A percentile compares a stretch with the other conserved stretches of the same genome.
Conservation (phyloP, 2,113 vertebrate species). For the Mustelus asterias region DNA sequence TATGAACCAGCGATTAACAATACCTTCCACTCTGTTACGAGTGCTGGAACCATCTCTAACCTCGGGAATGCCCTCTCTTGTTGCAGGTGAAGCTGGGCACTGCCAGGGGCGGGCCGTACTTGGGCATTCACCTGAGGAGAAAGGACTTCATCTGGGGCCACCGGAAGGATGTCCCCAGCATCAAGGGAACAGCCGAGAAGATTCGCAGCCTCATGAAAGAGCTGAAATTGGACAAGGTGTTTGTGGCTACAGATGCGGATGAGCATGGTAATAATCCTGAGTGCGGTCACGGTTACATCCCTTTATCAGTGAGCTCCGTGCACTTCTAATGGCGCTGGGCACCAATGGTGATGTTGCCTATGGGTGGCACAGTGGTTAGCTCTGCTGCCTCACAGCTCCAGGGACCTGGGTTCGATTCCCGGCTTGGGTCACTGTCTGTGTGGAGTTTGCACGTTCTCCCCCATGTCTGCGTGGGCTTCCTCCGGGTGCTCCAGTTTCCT, state of each 20-base stretch:
- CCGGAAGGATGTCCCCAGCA: constrained; percentile 83
- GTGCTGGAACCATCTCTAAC: not conserved
- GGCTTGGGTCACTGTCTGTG: too few species aligned
- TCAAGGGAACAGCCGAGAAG: constrained; percentile 72
- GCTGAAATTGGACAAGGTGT: constrained; percentile 70
- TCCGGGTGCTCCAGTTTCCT: too few species aligned
- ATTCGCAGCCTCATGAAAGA: constrained; percentile 74
- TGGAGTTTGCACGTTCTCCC: too few species aligned
- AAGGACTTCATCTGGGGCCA: constrained; percentile 97
- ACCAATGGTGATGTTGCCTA: not conserved
- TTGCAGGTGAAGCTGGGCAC: constrained; percentile 67
- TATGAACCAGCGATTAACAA: not conserved
- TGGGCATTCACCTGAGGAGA: constrained; percentile 81
- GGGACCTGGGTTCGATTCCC: too few species aligned
- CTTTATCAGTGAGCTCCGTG: too few species aligned
- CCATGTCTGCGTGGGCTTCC: too few species aligned
- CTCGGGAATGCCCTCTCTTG: not conserved
- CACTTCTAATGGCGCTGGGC: not conserved
- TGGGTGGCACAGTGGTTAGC: too few species aligned
- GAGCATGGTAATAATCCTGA: constrained; percentile 62
- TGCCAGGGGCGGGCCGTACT: constrained; percentile 76
- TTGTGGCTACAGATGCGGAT: constrained; percentile 86
- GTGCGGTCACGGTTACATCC: not conserved
- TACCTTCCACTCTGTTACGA: not conserved
- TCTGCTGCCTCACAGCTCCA: too few species aligned